Evolutionary conservation across 2,888 invertebrate species (phyloP), one percentile per base, ranked within the genome.

Genomic region (Netelia melanura): DNA sequence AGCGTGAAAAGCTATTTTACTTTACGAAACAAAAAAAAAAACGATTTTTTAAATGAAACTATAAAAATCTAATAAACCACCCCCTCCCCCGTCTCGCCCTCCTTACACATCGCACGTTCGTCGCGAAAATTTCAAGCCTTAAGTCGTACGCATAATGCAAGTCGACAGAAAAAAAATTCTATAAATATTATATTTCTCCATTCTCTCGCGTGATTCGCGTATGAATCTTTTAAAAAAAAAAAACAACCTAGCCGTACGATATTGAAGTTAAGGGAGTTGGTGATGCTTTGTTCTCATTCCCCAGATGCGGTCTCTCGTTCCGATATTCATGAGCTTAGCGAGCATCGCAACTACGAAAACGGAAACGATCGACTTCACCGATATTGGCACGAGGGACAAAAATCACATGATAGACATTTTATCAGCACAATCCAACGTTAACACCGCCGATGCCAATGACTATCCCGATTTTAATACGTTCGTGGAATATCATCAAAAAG

Each of bases 251-350:
- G 14, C 11, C 52, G 14, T 38, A 56, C 56, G 1, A 38, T 64
- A 64, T 54, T 75, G 14, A 48, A 3, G 14, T 10, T 48, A 10
- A 1, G 58, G 21, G 9, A 58, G 9, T 2, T 25, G 25, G 43
- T 38, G 5, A 56, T 64, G 21, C 9, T 61, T 44, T 21, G 10
- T 76, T 72, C 14, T 61, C 14, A 17, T n/a, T 14, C 38, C 56
- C 48, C 81, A 86, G 87, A 89, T 89, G 88, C 86, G 83, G 61
- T 68, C 61, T 38, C 61, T 85, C 17, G 48, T 89, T 23, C 67
- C 84, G 54, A 77, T 89, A 38, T 71, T 87, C 30, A 61, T 87
- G 30, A 80, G 85, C 17, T 54, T 89, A 17, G 21, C 88, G 43
- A 85, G 86, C 62, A 67, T 86, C 48, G 87, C 76, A 6, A 82